A percentile compares a stretch with the other conserved stretches of the same genome.
Conservation (phyloP, 2,797 vertebrate species). For the Aphelocoma californica region DNA sequence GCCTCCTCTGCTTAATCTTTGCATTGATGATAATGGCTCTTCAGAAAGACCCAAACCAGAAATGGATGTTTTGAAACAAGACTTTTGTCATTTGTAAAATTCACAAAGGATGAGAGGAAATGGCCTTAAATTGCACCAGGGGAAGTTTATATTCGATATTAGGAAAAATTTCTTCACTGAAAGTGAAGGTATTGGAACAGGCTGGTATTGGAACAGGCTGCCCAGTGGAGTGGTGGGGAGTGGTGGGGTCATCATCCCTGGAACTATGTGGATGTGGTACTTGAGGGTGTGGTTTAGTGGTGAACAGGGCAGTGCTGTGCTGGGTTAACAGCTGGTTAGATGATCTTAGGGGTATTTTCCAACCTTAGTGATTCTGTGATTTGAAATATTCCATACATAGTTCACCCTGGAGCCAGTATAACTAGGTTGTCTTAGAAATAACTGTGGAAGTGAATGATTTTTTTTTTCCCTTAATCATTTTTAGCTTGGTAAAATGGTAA, state of each 20-base stretch:
- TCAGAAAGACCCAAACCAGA: background rate
- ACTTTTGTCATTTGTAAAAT: background rate
- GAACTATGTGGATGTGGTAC: background rate
- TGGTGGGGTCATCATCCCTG: background rate
- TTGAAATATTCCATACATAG: background rate
- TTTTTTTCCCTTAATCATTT: background rate
- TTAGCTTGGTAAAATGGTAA: background rate
- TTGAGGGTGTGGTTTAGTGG: background rate
- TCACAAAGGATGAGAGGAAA: background rate
- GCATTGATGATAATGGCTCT: background rate
- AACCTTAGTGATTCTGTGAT: background rate
- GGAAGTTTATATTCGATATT: background rate
- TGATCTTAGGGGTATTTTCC: background rate
- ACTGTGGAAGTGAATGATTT: background rate
- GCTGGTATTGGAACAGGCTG: background rate
- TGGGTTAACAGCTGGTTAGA: background rate
- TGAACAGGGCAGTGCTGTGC: background rate
- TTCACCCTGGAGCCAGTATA: background rate
- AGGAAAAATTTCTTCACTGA: background rate
- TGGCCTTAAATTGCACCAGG: background rate
- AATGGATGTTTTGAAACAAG: background rate
- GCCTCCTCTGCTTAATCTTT: background rate
- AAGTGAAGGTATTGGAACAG: background rate
- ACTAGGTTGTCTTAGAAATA: background rate
- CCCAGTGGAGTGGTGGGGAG: too few relatives aligned